Evolutionary conservation across 2,797 vertebrate genomes (phyloP), one percentile per base, ranked within the genome.

Genomic region (Pachyuromys duprasi): DNA sequence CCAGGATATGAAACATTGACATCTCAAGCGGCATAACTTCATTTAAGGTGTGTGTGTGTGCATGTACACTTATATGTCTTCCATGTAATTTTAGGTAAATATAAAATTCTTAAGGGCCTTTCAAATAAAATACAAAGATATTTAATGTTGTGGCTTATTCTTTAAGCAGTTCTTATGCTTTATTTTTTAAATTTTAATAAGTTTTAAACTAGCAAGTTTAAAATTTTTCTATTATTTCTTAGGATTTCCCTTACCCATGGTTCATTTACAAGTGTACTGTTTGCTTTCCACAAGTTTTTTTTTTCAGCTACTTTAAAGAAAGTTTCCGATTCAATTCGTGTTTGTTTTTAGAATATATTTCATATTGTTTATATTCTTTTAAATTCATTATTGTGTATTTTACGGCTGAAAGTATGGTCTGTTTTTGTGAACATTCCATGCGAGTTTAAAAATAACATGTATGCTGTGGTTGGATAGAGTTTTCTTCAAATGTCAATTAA

Each of bases 401-500:
- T 79, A 42, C 69, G 39, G 42, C 45, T 3, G 22, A 89, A 20
- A 95, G 86, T 63, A 53, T 39, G 22, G 1, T 89, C 9, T 80
- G 39, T 28, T 24, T 94, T 82, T 42, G 74, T 89, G 20, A 95
- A 60, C 75, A 13, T 11, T 90, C 28, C n/a, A 86, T 82, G 18
- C 79, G 57, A 39, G 12, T 22, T 84, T 90, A 45, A 91, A 84
- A 91, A 78, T 65, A 60, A 53, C 63, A 63, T 62, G 2, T 93
- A 78, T 86, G 75, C 45, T 91, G 7, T 65, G 84, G 13, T 67
- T 92, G 45, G 39, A 76, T 60, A 91, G 33, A 87, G 70, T 82
- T 90, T 93, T 91, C 57, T 86, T 57, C 5, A 89, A 84, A 82
- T 91, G 76, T 86, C 39, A 89, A 18, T 95, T 45, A 96, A 95